A percentile compares a stretch with the other conserved stretches of the same genome.
phyloP scores from a whole-genome alignment of 2,888 invertebrate genomes.

The Achlya flavicornis region DNA sequence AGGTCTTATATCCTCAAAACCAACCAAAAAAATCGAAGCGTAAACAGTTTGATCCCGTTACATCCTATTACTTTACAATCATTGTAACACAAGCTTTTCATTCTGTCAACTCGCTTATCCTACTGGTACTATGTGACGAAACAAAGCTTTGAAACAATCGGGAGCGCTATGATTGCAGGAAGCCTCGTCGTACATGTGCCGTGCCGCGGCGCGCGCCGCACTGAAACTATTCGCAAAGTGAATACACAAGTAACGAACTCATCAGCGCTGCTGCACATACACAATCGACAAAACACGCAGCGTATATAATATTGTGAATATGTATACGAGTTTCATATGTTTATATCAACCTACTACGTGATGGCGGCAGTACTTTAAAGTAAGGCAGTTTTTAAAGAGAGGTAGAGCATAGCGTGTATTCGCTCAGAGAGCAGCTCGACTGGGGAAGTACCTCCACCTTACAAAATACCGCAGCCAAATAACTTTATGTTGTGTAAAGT shows the following conservation, averaged over 20 bases:
- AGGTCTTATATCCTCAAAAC: too few relatives aligned
- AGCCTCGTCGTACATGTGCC: neutral
- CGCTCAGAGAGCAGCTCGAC: too few relatives aligned
- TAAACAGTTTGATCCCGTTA: too few relatives aligned
- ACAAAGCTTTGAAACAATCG: neutral
- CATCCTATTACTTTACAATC: too few relatives aligned
- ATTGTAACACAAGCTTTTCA: too few relatives aligned
- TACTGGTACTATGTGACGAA: neutral
- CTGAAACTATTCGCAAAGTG: neutral
- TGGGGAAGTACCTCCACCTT: too few relatives aligned
- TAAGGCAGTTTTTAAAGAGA: too few relatives aligned
- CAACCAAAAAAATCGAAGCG: too few relatives aligned
- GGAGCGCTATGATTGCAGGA: neutral
- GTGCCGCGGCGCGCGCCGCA: neutral
- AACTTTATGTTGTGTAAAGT: too few relatives aligned
- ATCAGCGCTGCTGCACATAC: neutral
- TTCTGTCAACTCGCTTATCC: neutral
- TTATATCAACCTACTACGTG: neutral
- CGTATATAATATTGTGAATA: conserved; percentile 1
- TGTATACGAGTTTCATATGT: neutral
- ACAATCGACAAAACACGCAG: neutral
- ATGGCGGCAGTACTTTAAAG: neutral
- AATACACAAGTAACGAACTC: conserved; percentile 3
- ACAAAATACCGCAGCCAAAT: too few relatives aligned
- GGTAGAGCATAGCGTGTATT: too few relatives aligned